Percentiles rank a stretch among this genome's conserved stretches.
phyloP scores from a whole-genome alignment of 2,888 invertebrate species.

The Timema cristinae region DNA sequence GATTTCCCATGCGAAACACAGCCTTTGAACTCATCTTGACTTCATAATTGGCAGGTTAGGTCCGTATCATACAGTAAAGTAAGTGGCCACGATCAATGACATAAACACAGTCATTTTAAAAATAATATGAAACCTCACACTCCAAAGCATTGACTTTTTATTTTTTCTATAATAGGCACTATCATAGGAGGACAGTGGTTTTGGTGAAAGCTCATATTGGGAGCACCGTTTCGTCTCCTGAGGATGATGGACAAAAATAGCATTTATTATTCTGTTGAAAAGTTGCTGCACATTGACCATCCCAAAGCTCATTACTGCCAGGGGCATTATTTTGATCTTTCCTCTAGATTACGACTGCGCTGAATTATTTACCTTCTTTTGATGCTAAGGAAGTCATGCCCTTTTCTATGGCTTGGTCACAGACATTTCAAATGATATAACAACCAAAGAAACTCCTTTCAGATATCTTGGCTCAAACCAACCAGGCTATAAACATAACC shows the following conservation, averaged over 20 bases:
- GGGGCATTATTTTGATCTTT: background rate
- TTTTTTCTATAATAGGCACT: background rate
- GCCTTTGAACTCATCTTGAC: background rate
- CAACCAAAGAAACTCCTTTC: too few species aligned
- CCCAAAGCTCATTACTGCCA: background rate
- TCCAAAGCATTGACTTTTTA: background rate
- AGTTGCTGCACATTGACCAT: background rate
- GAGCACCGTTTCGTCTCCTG: background rate
- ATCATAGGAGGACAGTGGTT: background rate
- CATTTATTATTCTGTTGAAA: background rate
- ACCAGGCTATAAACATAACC: too few species aligned
- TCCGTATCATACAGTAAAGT: too few species aligned
- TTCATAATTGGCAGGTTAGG: too few species aligned
- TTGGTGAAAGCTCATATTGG: conserved; percentile 8
- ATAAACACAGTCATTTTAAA: background rate
- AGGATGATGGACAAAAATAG: background rate
- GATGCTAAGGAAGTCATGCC: background rate
- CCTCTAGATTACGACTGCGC: background rate
- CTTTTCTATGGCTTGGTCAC: background rate
- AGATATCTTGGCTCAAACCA: too few species aligned
- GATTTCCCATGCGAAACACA: background rate
- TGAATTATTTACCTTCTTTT: background rate
- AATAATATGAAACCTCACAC: background rate
- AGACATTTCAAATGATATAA: background rate
- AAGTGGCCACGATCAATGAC: background rate